These are phyloP conservation scores for Trissolcus japonicus DNA, from an alignment of 2,888 invertebrate genomes.

Conservation along the genomic window DNA sequence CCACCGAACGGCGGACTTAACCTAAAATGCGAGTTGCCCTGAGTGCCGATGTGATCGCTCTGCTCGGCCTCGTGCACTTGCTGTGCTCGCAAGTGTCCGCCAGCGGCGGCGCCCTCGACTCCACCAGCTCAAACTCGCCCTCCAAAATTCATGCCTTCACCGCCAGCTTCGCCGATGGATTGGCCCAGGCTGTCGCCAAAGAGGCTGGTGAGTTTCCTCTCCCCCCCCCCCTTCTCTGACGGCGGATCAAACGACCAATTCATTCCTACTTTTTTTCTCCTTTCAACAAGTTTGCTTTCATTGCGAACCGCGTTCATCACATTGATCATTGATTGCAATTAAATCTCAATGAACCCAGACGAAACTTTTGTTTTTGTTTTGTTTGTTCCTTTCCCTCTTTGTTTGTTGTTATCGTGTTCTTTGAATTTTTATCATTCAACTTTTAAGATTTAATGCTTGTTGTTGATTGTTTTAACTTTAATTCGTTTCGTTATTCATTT, in stretches of 20 bases:
- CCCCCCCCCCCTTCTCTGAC: not conserved
- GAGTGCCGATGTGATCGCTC: constrained; percentile 68
- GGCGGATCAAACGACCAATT: not conserved
- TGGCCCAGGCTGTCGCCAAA: constrained; percentile 79
- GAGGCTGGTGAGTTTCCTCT: constrained; percentile 77
- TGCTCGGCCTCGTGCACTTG: constrained; percentile 56
- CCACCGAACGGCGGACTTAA: constrained; percentile 67
- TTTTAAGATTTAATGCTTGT: too few relatives aligned
- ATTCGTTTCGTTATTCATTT: too few relatives aligned
- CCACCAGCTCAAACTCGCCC: constrained; percentile 63
- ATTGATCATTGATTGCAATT: not conserved
- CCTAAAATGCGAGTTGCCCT: constrained; percentile 73
- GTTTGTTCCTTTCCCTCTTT: not conserved
- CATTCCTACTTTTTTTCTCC: not conserved
- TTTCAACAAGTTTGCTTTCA: not conserved
- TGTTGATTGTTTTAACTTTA: too few relatives aligned
- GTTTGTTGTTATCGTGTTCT: too few relatives aligned
- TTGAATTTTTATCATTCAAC: too few relatives aligned
- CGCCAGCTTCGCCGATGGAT: constrained; percentile 78
- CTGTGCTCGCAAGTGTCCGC: constrained; percentile 65
- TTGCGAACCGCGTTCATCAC: not conserved
- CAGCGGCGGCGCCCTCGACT: constrained; percentile 73
- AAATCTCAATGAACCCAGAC: too few relatives aligned
- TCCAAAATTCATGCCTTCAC: constrained; percentile 68
- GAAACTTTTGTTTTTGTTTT: not conserved